Evolutionary conservation across 2,888 invertebrate genomes (phyloP).

Genomic region (Lasius fuliginosus): DNA sequence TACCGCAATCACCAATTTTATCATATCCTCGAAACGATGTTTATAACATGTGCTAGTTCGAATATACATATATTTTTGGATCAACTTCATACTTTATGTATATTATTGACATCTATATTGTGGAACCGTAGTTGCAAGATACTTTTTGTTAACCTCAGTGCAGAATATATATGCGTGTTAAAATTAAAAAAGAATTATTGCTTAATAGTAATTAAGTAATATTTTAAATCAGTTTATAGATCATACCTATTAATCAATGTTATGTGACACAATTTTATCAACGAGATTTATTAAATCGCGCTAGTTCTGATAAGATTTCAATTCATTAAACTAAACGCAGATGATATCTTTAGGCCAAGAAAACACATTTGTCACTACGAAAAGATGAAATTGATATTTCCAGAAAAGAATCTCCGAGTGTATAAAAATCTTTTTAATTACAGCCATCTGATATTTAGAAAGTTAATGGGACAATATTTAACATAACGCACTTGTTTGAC

Average conservation of each 20-base stretch:
- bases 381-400: not conserved
- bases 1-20: slow-evolving; percentile 32
- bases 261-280: not conserved
- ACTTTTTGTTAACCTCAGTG: not conserved
- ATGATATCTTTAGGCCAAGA: not conserved
- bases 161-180: not conserved
- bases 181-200: not conserved
- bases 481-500: not conserved
- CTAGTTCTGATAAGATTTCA: not conserved
- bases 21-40: slow-evolving; percentile 24
- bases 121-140: not conserved
- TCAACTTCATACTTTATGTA: not conserved
- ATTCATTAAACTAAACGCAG: not conserved
- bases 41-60: not conserved
- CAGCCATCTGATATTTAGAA: not conserved
- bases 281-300: not conserved
- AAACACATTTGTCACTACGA: too few species aligned
- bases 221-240: not conserved
- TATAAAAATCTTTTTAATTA: not conserved
- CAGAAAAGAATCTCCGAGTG: not conserved
- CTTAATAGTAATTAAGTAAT: too few species aligned
- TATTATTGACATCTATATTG: not conserved
- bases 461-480: not conserved
- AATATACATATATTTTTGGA: not conserved
- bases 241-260: not conserved